Evolutionary conservation across 2,888 invertebrate genomes (phyloP), one percentile per base, ranked within the genome.

Genomic region (Acronicta aceris): DNA sequence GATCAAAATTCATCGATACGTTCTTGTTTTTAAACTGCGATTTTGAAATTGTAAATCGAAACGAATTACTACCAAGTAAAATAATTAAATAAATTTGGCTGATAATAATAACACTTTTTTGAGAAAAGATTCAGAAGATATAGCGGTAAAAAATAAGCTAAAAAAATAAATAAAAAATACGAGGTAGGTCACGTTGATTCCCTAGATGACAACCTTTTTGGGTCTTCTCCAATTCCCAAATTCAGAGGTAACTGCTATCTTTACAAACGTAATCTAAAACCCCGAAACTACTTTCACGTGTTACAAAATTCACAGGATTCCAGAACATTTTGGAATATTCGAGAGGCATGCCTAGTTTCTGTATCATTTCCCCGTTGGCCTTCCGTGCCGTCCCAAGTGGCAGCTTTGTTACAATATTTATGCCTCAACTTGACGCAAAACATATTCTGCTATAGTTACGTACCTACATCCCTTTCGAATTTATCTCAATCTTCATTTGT

Each of bases 301-400:
- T 71, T 71, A 74, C 64, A 78, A 77, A 76, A 78, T 78, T 78
- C 78, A 71, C 65, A 57, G 71, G 53, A 69, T 69, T 52, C 63
- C 74, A 59, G 65, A 60, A 62, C 50, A 57, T 62, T 73, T 71
- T 69, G 58, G 73, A 76, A 78, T 69, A 71, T 78, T 76, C 52
- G 66, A 58, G 64, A 38, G 57, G 65, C 66, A 65, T 69, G 63
- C 42, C 59, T 71, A 69, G 78, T 78, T 74, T 74, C 74, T 59
- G 59, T 74, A 67, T 69, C 70, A 76, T 78, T 78, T 78, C 78
- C 78, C 76, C 52, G 69, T 46, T 40, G 76, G 65, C 42, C 45
- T 47, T 36, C 51, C 21, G 48, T 7, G 17, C 9, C 25, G 67
- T 77, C 76, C 78, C 77, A 17, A 52, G 63, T 8, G 75, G 60